Conservation (phyloP, 35 echinoderm and acorn worm genomes). For the Hemicentrotus pulcherrimus region DNA sequence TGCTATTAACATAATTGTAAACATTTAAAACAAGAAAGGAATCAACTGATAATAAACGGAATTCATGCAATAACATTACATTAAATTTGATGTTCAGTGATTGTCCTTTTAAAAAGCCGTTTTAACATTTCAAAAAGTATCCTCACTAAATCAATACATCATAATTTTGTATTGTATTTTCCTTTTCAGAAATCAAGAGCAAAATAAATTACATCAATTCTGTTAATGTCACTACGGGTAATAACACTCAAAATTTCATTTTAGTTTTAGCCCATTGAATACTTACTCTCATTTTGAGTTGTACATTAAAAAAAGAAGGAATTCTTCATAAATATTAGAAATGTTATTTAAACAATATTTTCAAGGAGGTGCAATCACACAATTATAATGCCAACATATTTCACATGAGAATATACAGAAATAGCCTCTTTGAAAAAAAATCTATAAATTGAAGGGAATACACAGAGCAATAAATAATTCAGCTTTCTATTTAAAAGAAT, state of each 20-base stretch:
- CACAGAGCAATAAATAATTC: neutral
- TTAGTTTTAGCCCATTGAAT: no score
- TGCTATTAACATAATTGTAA: no score
- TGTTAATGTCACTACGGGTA: no score
- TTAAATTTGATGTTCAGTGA: neutral
- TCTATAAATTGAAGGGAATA: neutral
- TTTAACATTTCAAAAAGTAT: neutral
- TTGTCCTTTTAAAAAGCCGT: neutral
- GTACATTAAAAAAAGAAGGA: neutral
- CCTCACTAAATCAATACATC: no score
- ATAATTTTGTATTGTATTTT: no score
- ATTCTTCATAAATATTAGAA: neutral
- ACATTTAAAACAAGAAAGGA: no score
- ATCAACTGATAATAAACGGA: neutral
- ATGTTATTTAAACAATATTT: neutral
- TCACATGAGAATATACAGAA: neutral
- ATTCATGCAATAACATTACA: neutral
- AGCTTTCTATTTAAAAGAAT: neutral
- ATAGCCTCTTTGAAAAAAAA: neutral
- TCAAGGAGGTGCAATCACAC: neutral
- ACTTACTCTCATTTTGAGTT: neutral
- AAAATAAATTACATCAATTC: no score
- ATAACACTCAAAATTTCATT: no score
- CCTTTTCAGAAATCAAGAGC: no score
- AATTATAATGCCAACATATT: neutral